A percentile compares a stretch with the other conserved stretches of the same genome.
phyloP scores from a whole-genome alignment of 2,888 invertebrate genomes.

The Tipula vernalis region DNA sequence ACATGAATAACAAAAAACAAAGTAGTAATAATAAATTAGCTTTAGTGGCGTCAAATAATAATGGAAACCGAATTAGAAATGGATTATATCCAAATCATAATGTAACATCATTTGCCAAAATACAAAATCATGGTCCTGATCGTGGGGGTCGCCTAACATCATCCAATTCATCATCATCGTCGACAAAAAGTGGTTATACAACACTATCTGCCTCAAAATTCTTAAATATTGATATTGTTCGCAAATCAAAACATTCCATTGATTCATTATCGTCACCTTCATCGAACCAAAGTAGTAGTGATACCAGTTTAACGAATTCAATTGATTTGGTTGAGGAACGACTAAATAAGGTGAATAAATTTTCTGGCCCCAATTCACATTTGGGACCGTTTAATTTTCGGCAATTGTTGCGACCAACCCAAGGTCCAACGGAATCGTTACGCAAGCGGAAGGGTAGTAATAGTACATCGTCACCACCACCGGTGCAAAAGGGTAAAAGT shows the following conservation, averaged over 20 bases:
- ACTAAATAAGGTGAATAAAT: constrained; percentile 16
- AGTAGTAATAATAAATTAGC: background rate
- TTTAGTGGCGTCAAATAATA: background rate
- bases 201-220: constrained; percentile 15
- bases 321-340: constrained; percentile 18
- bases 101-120: background rate
- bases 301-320: constrained; percentile 13
- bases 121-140: constrained; percentile 7
- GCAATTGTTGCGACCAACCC: constrained; percentile 48
- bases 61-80: background rate
- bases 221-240: constrained; percentile 17
- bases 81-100: background rate
- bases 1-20: constrained; percentile 12
- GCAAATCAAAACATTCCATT: constrained; percentile 13
- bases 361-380: constrained; percentile 31
- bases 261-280: background rate
- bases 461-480: constrained; percentile 31
- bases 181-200: background rate
- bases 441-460: constrained; percentile 46
- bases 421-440: constrained; percentile 55
- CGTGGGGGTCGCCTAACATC: background rate
- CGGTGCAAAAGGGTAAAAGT: constrained; percentile 18
- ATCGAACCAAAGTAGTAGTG: background rate
- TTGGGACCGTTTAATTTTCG: constrained; percentile 57
- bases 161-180: background rate